A percentile compares a stretch with the other conserved stretches of the same genome.
phyloP scores from a whole-genome alignment of 2,888 invertebrate species.

The Opisthograptis luteolata region DNA sequence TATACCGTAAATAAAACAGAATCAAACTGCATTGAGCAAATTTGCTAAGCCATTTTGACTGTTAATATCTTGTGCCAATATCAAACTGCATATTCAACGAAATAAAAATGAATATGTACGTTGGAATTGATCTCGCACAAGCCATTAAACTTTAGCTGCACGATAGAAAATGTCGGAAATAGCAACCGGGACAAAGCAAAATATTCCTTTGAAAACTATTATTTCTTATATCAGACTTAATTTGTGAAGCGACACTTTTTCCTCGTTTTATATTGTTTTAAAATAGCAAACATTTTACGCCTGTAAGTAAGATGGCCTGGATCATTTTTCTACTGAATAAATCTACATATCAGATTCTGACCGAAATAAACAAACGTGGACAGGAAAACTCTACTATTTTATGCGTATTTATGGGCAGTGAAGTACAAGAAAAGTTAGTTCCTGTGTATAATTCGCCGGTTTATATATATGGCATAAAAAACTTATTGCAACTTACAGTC shows the following conservation, averaged over 20 bases:
- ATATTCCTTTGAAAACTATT: conserved; percentile 68
- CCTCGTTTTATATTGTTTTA: conserved; percentile 25
- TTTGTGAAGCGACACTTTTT: conserved; percentile 56
- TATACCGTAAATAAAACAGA: too few relatives aligned
- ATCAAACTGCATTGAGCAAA: background rate
- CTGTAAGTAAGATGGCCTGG: background rate
- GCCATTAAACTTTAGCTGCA: conserved; percentile 71
- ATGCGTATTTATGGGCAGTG: too few relatives aligned
- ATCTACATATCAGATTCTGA: background rate
- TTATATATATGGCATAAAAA: too few relatives aligned
- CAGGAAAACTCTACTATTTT: background rate
- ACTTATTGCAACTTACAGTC: too few relatives aligned
- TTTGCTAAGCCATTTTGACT: too few relatives aligned
- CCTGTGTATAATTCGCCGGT: too few relatives aligned
- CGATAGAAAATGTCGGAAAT: conserved; percentile 66
- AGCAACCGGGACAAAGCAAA: conserved; percentile 64
- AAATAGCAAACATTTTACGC: conserved; percentile 15
- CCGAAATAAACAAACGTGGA: conserved; percentile 5
- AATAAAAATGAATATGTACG: conserved; percentile 75
- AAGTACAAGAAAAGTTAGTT: too few relatives aligned
- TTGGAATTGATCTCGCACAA: conserved; percentile 66
- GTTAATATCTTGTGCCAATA: conserved; percentile 56
- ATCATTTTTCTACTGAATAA: conserved; percentile 2
- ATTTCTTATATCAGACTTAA: conserved; percentile 51
- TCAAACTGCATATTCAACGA: conserved; percentile 48